Conservation (phyloP, 1,140 invertebrate species). For the Lordiphosa clarofinis region DNA sequence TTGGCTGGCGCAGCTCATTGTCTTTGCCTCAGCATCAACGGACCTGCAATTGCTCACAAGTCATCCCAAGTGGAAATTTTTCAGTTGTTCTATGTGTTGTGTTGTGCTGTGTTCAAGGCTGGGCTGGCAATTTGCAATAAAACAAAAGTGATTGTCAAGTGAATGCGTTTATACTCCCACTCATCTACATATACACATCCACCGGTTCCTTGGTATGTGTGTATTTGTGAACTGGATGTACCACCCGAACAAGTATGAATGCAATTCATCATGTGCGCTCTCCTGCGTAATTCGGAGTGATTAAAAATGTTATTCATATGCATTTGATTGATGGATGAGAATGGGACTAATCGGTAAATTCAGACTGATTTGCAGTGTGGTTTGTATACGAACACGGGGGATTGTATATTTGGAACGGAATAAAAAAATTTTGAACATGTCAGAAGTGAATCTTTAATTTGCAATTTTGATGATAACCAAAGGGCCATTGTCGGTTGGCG, state of each 20-base stretch:
- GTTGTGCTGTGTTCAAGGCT: conserved; percentile 27
- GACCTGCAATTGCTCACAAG: conserved; percentile 76
- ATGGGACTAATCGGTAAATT: conserved; percentile 35
- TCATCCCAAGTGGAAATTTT: conserved; percentile 76
- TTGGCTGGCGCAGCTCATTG: conserved; percentile 73
- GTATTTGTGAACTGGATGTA: conserved; percentile 19
- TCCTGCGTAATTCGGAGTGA: conserved; percentile 66
- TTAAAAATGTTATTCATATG: conserved; percentile 72
- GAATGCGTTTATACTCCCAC: conserved; percentile 63
- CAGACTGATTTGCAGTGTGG: conserved; percentile 32
- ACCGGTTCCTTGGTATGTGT: conserved; percentile 10
- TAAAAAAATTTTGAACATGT: too few relatives aligned
- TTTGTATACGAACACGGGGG: not conserved
- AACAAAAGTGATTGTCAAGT: conserved; percentile 78
- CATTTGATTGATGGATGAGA: conserved; percentile 60
- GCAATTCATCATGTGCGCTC: conserved; percentile 76
- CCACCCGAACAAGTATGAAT: conserved; percentile 4
- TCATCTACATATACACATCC: conserved; percentile 15
- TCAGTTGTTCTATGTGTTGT: conserved; percentile 52
- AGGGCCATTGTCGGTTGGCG: too few relatives aligned
- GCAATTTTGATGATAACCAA: too few relatives aligned
- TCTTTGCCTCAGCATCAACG: conserved; percentile 41
- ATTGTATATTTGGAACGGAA: too few relatives aligned
- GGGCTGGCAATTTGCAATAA: conserved; percentile 64
- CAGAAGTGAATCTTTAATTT: too few relatives aligned